phyloP scores from a whole-genome alignment of 2,888 invertebrate species.

The Agrochola lychnidis region DNA sequence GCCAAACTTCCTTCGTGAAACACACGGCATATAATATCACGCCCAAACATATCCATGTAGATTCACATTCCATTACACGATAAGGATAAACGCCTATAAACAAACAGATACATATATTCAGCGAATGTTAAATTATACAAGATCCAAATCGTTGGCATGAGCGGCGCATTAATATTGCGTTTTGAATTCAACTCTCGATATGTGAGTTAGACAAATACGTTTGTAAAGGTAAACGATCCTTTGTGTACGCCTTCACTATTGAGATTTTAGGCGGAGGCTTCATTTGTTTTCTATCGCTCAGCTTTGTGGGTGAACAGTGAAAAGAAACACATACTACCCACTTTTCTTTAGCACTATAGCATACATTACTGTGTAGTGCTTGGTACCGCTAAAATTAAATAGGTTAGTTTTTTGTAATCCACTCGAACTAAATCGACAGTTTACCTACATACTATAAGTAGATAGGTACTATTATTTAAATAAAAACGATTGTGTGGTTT shows the following conservation, averaged over 20 bases:
- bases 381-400: not conserved
- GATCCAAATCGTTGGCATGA: conserved; percentile 72
- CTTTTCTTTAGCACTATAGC: not conserved
- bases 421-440: no score
- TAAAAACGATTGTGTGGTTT: no score
- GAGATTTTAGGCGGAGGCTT: conserved; percentile 31
- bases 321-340: not conserved
- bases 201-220: conserved; percentile 57
- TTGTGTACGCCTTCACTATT: conserved; percentile 51
- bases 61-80: conserved; percentile 54
- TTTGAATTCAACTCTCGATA: conserved; percentile 69
- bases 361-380: not conserved
- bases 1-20: not conserved
- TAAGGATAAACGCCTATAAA: conserved; percentile 59
- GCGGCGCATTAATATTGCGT: conserved; percentile 67
- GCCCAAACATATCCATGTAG: conserved; percentile 11
- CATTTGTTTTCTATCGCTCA: conserved; percentile 14
- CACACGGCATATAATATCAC: not conserved
- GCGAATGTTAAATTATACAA: conserved; percentile 66
- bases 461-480: no score
- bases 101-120: conserved; percentile 64
- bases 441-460: no score
- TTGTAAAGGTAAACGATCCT: conserved; percentile 62
- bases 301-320: not conserved
- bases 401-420: not conserved